Base-by-base conservation (phyloP, 2,113 vertebrate species). In the Leptodactylus fuscus region DNA sequence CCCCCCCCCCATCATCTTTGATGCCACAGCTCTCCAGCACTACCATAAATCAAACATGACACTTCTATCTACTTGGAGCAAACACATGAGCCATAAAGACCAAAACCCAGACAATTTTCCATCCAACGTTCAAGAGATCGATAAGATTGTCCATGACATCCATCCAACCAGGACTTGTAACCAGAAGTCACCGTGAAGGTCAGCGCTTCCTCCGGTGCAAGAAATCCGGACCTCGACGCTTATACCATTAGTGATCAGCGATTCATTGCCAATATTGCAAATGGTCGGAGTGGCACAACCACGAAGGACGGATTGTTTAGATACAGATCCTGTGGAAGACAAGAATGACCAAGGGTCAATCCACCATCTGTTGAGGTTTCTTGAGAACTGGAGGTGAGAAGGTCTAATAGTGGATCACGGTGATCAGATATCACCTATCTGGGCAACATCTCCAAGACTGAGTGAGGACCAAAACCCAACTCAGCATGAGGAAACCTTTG, bases 241-340 rank as follows among this genome's bases (percentile, higher is more conserved):
- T n/a, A 58, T 5, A 0, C 10, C 77, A 20, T 27, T 24, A 13
- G 29, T 48, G 53, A 38, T 60, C 27, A 48, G 6, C 1, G 77
- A 58, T 11, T 79, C 51, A n/a, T 15, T 79, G 13, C 77, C 53
- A 16, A 79, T 36, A 41, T 79, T 60, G 36, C 77, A 79, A 5
- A 79, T 79, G 9, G 49, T 79, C 11, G 38, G 38, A 29, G 77
- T 60, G 53, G 77, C 77, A 27, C 77, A 79, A 58, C 77, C 77
- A n/a, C 77, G 77, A 12, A 77, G 27, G 16, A 55, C 15, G 5
- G 75, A 46, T 6, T 49, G 13, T 32, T 15, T 34, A 0, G 27
- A 53, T 27, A 51, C 4, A 13, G 24, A 11, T 34, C 49, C 46
- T 77, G 20, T 24, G 11, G 36, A 46, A 46, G 41, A 15, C 5